Percentiles rank a stretch among this genome's conserved stretches.
Evolutionary conservation across 1,140 invertebrate genomes (phyloP).

Genomic region (Periplaneta americana): DNA sequence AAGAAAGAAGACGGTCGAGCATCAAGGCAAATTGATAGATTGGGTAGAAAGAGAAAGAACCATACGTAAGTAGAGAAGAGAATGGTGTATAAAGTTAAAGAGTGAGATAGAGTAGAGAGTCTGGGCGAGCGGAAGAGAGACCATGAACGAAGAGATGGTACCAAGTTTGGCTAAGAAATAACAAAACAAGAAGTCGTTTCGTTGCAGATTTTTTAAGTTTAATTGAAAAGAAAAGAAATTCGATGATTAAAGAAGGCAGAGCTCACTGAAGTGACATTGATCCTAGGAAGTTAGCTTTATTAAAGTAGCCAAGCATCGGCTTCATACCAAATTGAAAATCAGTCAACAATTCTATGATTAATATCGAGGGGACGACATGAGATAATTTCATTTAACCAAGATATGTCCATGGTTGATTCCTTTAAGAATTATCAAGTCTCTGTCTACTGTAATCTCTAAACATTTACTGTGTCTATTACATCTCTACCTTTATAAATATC

Average conservation of each 20-base stretch:
- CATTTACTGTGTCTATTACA: too few species aligned
- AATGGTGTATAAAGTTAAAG: not conserved
- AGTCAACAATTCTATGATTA: not conserved
- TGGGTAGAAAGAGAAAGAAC: not conserved
- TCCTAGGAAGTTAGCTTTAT: not conserved
- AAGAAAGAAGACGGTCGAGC: not conserved
- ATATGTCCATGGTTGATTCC: too few species aligned
- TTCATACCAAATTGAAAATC: not conserved
- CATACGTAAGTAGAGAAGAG: not conserved
- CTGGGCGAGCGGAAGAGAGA: too few species aligned
- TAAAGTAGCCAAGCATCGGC: not conserved
- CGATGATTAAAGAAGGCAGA: not conserved
- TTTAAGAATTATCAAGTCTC: too few species aligned
- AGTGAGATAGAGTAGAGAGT: not conserved
- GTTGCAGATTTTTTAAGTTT: not conserved
- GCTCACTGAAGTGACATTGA: not conserved
- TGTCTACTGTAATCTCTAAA: too few species aligned
- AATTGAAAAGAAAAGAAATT: not conserved
- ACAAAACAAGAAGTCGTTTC: not conserved
- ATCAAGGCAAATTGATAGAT: constrained; percentile 8
- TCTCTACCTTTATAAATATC: too few species aligned
- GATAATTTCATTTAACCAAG: not conserved
- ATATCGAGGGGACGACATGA: not conserved
- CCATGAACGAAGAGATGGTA: not conserved
- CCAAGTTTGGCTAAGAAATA: not conserved